Base-by-base conservation (phyloP, 2,113 vertebrate species). In the Hippopotamus amphibius region DNA sequence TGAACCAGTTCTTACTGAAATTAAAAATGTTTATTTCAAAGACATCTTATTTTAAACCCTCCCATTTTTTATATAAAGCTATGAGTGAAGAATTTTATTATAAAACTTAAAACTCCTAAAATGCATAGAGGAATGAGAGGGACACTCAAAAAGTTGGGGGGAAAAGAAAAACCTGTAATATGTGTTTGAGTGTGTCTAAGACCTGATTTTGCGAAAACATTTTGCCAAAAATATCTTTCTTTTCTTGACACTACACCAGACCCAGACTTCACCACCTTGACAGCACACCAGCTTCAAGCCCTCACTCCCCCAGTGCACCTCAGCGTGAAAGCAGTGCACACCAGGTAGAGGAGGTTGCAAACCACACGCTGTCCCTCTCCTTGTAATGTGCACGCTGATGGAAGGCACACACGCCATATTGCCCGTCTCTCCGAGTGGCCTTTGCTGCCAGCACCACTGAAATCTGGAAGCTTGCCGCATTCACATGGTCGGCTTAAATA, bases 401-500 rank as follows among this genome's bases (percentile, higher is more conserved):
- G 87, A 87, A 88, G 95, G 63, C 69, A 15, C 74, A 41, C 93
- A 11, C 83, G 87, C 96, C 95, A 72, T 71, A 28, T 59, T 93
- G 87, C 96, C 96, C 76, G 68, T 87, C 82, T 90, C 95, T 97
- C 93, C 46, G 72, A 95, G 63, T 65, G 89, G 61, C 55, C 96
- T 81, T 71, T 21, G 87, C 86, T 63, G 41, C 94, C 87, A 82
- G 41, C 71, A 37, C 43, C 9, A 94, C 88, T 89, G 91, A 98
- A 43, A 55, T 43, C 55, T 94, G 93, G 93, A 97, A 90, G 63
- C 41, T 88, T 80, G 48, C 59, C 10, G 5, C 94, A 15, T 90
- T 93, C 97, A 63, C 96, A 89, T 92, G 48, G 95, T 82, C 97
- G 41, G 33, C 77, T 63, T 97, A 96, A 77, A 77, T 96, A 93